phyloP scores from a whole-genome alignment of 2,113 vertebrate genomes.

The Pomatorhinus ruficollis region DNA sequence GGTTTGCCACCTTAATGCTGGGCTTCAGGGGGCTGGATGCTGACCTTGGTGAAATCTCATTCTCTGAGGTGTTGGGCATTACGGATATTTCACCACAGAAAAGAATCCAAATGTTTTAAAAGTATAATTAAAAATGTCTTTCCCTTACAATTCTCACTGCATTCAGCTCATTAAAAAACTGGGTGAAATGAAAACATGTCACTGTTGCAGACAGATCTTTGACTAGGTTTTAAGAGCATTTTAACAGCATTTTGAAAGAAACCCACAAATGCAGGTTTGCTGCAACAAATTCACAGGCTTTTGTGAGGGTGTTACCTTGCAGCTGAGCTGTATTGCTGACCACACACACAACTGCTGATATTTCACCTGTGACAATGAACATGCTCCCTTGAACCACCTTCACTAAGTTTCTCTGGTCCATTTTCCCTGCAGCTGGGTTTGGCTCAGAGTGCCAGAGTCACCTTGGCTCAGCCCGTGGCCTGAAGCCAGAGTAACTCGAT shows the following conservation, averaged over 20 bases:
- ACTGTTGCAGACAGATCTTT: not conserved
- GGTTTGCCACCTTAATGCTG: not conserved
- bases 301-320: not conserved
- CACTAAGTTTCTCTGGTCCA: not conserved
- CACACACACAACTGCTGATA: fast-evolving
- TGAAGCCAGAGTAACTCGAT: not conserved
- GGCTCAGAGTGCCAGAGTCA: not conserved
- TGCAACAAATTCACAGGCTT: not conserved
- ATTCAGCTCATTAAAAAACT: not conserved
- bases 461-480: not conserved
- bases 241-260: not conserved
- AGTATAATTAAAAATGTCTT: not conserved
- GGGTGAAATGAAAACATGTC: fast-evolving
- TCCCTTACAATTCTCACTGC: not conserved
- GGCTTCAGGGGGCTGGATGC: not conserved
- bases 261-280: not conserved
- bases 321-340: not conserved
- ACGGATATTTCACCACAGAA: not conserved
- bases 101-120: not conserved
- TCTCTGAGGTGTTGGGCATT: not conserved
- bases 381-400: not conserved
- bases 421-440: not conserved
- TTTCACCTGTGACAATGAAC: not conserved
- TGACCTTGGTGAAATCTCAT: not conserved
- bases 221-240: not conserved